These are phyloP conservation scores for Mythimna loreyi DNA, from an alignment of 2,888 invertebrate species.

Conservation along the genomic window DNA sequence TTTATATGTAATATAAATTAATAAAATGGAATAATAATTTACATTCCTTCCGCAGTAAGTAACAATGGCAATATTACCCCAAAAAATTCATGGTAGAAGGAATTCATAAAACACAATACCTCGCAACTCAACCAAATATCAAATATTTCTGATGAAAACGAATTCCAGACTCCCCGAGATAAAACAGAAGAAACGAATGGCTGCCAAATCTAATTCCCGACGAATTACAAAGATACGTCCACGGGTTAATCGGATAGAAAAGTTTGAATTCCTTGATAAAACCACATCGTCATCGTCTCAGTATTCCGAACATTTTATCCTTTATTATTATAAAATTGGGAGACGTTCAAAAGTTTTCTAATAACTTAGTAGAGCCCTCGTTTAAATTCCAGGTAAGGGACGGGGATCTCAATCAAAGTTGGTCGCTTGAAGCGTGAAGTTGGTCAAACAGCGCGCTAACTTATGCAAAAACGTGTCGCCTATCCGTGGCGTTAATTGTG, in stretches of 20 bases:
- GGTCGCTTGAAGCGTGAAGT: slow-evolving; percentile 75
- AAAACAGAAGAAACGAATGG: slow-evolving; percentile 46
- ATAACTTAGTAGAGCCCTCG: slow-evolving; percentile 78
- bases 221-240: slow-evolving; percentile 58
- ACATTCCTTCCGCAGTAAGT: no score
- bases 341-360: slow-evolving; percentile 79
- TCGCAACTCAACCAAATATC: slow-evolving; percentile 14
- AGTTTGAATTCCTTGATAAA: slow-evolving; percentile 70
- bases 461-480: slow-evolving; percentile 69
- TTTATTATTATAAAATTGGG: slow-evolving; percentile 81
- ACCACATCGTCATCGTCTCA: slow-evolving; percentile 64
- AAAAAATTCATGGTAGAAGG: neutral
- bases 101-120: slow-evolving; percentile 24
- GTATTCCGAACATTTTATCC: slow-evolving; percentile 72
- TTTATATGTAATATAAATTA: no score
- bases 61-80: neutral
- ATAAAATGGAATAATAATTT: no score
- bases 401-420: slow-evolving; percentile 86
- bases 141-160: slow-evolving; percentile 46
- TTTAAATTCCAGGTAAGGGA: slow-evolving; percentile 83
- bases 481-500: slow-evolving; percentile 53
- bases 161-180: slow-evolving; percentile 32
- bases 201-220: slow-evolving; percentile 52
- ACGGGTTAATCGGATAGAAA: slow-evolving; percentile 65
- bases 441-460: slow-evolving; percentile 76